phyloP scores from a whole-genome alignment of 2,888 invertebrate species.

The Ganaspis brasiliensis region DNA sequence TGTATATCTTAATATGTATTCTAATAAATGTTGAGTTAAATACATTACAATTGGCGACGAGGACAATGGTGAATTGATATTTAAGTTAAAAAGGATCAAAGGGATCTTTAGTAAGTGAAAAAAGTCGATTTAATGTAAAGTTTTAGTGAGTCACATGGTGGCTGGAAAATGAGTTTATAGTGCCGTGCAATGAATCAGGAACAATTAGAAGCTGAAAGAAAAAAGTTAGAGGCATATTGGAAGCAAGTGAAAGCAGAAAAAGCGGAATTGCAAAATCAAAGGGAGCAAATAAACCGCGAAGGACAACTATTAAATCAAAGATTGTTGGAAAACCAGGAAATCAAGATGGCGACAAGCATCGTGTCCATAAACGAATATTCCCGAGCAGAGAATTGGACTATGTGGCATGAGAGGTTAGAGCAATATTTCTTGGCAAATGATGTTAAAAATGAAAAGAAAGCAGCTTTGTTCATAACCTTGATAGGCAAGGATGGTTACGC shows the following conservation, averaged over 20 bases:
- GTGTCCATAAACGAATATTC: conserved; percentile 47
- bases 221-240: no score
- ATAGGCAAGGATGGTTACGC: conserved; percentile 49
- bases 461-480: conserved; percentile 51
- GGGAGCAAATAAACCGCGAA: neutral
- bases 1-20: no score
- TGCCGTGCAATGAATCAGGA: no score
- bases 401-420: conserved; percentile 51
- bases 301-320: neutral
- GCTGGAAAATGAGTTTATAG: no score
- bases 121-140: no score
- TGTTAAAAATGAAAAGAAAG: conserved; percentile 33
- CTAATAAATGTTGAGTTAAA: neutral
- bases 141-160: no score
- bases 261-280: neutral
- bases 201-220: no score
- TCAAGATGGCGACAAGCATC: conserved; percentile 26
- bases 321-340: neutral
- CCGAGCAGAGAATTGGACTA: conserved; percentile 45
- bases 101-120: no score
- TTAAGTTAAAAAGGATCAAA: no score
- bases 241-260: neutral
- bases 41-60: conserved; percentile 14
- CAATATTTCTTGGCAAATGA: conserved; percentile 53
- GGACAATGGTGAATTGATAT: neutral